phyloP scores from a whole-genome alignment of 2,888 invertebrate species.

The Aphelenchoides bicaudatus region DNA sequence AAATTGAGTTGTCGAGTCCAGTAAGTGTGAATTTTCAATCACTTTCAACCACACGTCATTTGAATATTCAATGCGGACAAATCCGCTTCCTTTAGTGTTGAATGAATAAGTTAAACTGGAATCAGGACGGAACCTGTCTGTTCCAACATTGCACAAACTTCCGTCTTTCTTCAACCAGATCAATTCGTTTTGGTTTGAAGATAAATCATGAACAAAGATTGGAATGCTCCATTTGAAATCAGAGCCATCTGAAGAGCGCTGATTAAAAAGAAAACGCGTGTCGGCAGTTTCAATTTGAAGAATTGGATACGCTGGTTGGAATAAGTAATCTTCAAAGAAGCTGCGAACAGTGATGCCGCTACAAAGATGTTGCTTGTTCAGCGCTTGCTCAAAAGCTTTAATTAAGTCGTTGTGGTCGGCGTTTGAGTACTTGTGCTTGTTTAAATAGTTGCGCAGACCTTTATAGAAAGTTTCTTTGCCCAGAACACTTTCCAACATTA shows the following conservation, averaged over 20 bases:
- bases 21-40: background rate
- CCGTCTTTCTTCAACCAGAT: conserved; percentile 12
- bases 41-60: background rate
- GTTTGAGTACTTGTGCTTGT: background rate
- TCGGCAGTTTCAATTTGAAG: no score
- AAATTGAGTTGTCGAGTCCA: background rate
- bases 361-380: conserved; percentile 1
- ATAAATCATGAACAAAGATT: background rate
- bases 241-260: background rate
- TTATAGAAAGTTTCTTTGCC: background rate
- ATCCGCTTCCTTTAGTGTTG: background rate
- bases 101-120: background rate
- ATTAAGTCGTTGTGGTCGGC: background rate
- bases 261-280: no score
- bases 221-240: background rate
- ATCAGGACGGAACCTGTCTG: background rate
- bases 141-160: background rate
- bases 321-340: background rate
- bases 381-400: conserved; percentile 2
- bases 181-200: background rate
- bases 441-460: background rate
- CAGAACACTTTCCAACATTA: background rate
- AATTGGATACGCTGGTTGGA: conserved; percentile 1
- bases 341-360: background rate
- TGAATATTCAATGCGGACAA: background rate